phyloP scores from a whole-genome alignment of 2,888 invertebrate species.

The Perdita meconis region DNA sequence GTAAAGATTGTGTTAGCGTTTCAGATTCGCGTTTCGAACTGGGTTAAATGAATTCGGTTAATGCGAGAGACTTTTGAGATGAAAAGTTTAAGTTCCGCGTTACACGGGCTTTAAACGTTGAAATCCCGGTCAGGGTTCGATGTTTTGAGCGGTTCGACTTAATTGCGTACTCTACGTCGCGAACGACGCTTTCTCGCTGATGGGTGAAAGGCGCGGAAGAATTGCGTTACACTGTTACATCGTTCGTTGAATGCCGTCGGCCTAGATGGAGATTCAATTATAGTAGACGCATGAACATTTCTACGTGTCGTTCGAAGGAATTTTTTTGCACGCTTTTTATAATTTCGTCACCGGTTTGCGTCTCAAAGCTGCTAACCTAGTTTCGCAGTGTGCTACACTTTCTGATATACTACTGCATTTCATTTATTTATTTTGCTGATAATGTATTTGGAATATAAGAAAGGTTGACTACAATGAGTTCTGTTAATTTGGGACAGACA shows the following conservation, averaged over 20 bases:
- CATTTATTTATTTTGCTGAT: too few relatives aligned
- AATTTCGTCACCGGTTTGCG: too few relatives aligned
- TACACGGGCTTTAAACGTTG: not conserved
- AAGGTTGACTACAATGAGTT: too few relatives aligned
- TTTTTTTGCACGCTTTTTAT: not conserved
- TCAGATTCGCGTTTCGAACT: conserved; percentile 13
- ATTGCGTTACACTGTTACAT: conserved; percentile 10
- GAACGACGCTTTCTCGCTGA: not conserved
- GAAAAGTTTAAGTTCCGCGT: conserved; percentile 2
- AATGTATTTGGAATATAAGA: too few relatives aligned
- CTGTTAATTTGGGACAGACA: too few relatives aligned
- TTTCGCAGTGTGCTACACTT: too few relatives aligned
- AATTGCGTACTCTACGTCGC: conserved; percentile 35
- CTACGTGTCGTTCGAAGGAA: not conserved
- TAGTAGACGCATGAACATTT: not conserved
- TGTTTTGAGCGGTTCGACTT: conserved; percentile 18
- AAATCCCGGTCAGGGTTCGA: conserved; percentile 36
- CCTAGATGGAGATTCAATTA: conserved; percentile 2
- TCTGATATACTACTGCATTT: too few relatives aligned
- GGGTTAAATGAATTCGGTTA: conserved; percentile 20
- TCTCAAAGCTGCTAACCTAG: too few relatives aligned
- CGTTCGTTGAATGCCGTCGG: not conserved
- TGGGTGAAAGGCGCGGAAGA: conserved; percentile 11
- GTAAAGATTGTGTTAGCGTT: conserved; percentile 15
- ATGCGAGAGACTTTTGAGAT: not conserved